Conservation (phyloP, 2,888 invertebrate genomes). For the Disparrhopalites patrizii region DNA sequence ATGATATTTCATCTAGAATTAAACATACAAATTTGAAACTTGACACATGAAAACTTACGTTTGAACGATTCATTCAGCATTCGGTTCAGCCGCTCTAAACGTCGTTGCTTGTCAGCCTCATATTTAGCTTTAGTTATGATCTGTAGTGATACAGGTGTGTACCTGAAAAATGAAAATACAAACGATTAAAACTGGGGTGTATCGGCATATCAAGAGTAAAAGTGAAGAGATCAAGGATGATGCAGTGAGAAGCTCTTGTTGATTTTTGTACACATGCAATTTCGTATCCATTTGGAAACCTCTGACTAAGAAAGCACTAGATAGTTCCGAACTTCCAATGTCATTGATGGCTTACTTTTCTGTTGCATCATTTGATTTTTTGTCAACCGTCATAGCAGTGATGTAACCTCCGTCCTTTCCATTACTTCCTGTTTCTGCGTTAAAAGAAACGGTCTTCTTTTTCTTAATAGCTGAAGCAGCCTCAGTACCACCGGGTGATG, state of each 20-base stretch:
- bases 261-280: too few relatives aligned
- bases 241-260: too few relatives aligned
- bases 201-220: too few relatives aligned
- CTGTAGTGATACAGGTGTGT: slow-evolving; percentile 11
- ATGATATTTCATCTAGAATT: too few relatives aligned
- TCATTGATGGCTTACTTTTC: slow-evolving; percentile 1
- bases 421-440: not conserved
- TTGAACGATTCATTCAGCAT: slow-evolving; percentile 26
- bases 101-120: slow-evolving; percentile 22
- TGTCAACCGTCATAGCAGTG: not conserved
- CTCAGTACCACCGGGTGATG: not conserved
- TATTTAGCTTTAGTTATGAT: slow-evolving; percentile 23
- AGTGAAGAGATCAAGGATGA: too few relatives aligned
- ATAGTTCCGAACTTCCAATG: not conserved
- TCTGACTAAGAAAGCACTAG: too few relatives aligned
- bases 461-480: slow-evolving; percentile 6
- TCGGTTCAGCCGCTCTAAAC: slow-evolving; percentile 20
- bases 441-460: slow-evolving; percentile 22
- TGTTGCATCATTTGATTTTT: not conserved
- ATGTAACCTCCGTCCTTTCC: slow-evolving; percentile 1
- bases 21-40: not conserved
- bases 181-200: too few relatives aligned
- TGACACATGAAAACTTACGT: not conserved
- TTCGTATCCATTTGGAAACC: too few relatives aligned
- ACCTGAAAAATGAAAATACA: not conserved